Conservation (phyloP, 2,113 vertebrate species). For the Ovibos moschatus region DNA sequence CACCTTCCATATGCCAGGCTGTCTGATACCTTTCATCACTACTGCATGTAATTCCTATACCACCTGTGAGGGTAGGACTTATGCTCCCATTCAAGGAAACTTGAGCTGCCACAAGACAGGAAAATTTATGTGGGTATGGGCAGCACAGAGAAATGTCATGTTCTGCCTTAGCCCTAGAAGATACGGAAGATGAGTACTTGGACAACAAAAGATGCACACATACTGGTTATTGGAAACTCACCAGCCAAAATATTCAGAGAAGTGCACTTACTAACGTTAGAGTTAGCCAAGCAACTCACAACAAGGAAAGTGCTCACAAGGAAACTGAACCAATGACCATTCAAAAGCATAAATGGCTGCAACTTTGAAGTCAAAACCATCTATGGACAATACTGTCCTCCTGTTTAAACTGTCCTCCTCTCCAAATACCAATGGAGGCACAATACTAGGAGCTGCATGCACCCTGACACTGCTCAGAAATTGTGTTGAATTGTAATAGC, state of each 20-base stretch:
- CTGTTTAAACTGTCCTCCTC: not conserved
- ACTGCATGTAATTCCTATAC: not conserved
- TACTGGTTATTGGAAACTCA: not conserved
- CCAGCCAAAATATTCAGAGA: not conserved
- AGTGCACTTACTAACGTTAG: not conserved
- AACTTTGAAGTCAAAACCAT: not conserved
- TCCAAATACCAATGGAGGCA: rapidly evolving
- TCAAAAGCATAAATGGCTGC: not conserved
- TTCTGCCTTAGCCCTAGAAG: not conserved
- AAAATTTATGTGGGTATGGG: not conserved
- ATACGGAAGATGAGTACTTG: not conserved
- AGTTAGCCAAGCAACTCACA: not conserved
- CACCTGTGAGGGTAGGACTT: not conserved
- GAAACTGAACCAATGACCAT: not conserved
- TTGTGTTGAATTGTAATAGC: not conserved
- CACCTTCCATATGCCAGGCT: not conserved
- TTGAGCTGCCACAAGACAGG: not conserved
- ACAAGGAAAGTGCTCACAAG: not conserved
- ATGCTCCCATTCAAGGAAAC: not conserved
- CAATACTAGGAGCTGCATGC: not conserved
- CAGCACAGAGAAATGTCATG: too few relatives aligned
- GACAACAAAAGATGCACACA: not conserved
- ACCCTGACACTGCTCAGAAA: not conserved
- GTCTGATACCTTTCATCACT: not conserved
- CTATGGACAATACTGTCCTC: not conserved